These are phyloP conservation scores for Plagodis dolabraria DNA, from an alignment of 2,888 invertebrate genomes.

Conservation along the genomic window DNA sequence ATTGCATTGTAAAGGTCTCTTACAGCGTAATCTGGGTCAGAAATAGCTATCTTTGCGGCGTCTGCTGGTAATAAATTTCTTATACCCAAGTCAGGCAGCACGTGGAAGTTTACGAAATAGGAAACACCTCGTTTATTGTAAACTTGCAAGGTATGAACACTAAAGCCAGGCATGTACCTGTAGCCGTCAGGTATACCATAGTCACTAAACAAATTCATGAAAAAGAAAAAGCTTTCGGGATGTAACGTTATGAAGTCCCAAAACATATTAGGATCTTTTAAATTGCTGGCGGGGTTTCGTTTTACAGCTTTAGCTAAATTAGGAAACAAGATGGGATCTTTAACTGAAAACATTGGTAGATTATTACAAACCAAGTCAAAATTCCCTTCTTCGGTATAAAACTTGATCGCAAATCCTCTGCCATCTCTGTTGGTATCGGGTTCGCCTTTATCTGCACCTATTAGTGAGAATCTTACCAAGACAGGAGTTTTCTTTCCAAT, in stretches of 20 bases:
- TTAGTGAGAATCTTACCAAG: constrained; percentile 91
- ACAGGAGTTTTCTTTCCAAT: constrained; percentile 91
- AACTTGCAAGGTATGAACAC: constrained; percentile 95
- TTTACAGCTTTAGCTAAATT: constrained; percentile 97
- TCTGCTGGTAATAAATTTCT: constrained; percentile 87
- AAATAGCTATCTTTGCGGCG: constrained; percentile 86
- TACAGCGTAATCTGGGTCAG: constrained; percentile 94
- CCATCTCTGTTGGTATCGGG: constrained; percentile 94
- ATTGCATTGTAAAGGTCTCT: constrained; percentile 95
- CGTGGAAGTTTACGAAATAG: constrained; percentile 89
- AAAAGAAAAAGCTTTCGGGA: constrained; percentile 93
- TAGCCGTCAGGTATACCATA: constrained; percentile 95
- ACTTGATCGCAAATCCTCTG: constrained; percentile 95
- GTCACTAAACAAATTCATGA: constrained; percentile 92
- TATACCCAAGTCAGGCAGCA: constrained; percentile 93
- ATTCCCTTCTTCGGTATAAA: constrained; percentile 94
- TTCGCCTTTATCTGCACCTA: constrained; percentile 93
- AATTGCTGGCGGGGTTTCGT: constrained; percentile 93
- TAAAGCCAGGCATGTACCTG: constrained; percentile 96
- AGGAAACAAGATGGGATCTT: constrained; percentile 94
- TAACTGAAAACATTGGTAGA: constrained; percentile 94
- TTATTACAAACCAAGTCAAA: constrained; percentile 96
- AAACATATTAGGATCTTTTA: constrained; percentile 94
- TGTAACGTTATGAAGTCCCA: constrained; percentile 96
- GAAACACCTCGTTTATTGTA: constrained; percentile 88